These are phyloP conservation scores for Neotragus moschatus DNA, from an alignment of 2,113 vertebrate species.

Conservation along the genomic window DNA sequence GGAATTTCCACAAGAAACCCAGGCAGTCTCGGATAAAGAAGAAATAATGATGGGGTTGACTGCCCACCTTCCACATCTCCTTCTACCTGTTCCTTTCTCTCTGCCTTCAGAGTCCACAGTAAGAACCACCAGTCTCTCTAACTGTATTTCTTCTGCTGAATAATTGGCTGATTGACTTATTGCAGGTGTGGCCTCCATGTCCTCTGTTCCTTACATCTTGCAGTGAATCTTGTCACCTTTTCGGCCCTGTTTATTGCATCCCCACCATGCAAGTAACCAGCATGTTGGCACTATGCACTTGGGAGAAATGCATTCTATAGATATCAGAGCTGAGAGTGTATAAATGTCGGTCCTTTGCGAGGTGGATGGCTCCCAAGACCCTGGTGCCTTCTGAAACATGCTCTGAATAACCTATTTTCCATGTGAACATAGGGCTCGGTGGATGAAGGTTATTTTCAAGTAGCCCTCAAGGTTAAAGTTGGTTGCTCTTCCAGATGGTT, in stretches of 20 bases:
- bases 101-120: neutral
- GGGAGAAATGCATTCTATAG: conserved; percentile 38
- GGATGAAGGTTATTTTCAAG: conserved; percentile 77
- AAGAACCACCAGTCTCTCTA: neutral
- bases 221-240: neutral
- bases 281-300: conserved; percentile 69
- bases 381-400: neutral
- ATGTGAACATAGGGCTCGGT: conserved; percentile 46
- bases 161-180: conserved; percentile 69
- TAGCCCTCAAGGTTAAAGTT: conserved; percentile 83
- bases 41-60: neutral
- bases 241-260: neutral
- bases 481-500: conserved; percentile 83
- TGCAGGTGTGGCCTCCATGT: neutral
- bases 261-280: neutral
- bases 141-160: conserved; percentile 52
- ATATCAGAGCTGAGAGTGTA: conserved; percentile 4
- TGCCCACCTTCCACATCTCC: neutral
- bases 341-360: conserved; percentile 53
- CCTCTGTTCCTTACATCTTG: conserved; percentile 23
- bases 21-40: neutral
- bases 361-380: conserved; percentile 61
- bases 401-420: conserved; percentile 38
- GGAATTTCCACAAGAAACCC: neutral
- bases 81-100: neutral